Base-by-base conservation (phyloP, 2,113 vertebrate species). In the Phaethornis superciliosus region DNA sequence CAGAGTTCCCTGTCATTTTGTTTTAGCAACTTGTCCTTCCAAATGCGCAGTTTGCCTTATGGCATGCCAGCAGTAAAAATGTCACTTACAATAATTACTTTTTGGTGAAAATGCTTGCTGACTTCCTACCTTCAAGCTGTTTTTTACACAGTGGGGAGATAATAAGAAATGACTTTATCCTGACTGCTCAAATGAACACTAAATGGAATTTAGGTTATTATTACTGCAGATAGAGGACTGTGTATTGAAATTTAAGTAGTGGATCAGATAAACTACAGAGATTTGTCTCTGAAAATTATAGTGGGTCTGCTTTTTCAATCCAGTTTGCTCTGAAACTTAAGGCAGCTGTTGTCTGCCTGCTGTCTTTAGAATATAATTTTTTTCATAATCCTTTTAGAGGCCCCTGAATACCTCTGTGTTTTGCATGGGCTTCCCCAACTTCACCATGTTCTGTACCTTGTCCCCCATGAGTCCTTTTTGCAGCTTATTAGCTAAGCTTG, bases 181-280 rank as follows among this genome's bases (percentile, higher is more conserved):
- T 98, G 98, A 99, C 98, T 99, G 99, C 99, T 99, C 99, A 99
- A 98, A 99, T 99, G 98, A 98, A 98, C 98, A 98, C 98, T 99
- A 98, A 98, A 98, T 98, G 98, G 97, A 98, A 98, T 98, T 98
- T 97, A 97, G 98, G 98, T 98, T 98, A 97, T 98, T 98, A 98
- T 97, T 98, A 94, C 97, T 94, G 87, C 92, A 93, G 96, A 97
- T 96, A 85, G 95, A 97, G 94, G 94, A 72, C 96, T 91, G 82
- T 87, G 92, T 94, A 87, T 96, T 93, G 96, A 97, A 97, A 98
- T 97, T 96, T 97, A 95, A 97, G 96, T 95, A 90, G 96, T 85
- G 90, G 95, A 94, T 97, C 91, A 67, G 95, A 97, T 97, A 96
- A 96, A 95, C 93, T 82, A 51, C 81, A 69, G 96, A 96, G 97